phyloP scores from a whole-genome alignment of 35 echinoderm and acorn worm genomes.

The Anneissia japonica region DNA sequence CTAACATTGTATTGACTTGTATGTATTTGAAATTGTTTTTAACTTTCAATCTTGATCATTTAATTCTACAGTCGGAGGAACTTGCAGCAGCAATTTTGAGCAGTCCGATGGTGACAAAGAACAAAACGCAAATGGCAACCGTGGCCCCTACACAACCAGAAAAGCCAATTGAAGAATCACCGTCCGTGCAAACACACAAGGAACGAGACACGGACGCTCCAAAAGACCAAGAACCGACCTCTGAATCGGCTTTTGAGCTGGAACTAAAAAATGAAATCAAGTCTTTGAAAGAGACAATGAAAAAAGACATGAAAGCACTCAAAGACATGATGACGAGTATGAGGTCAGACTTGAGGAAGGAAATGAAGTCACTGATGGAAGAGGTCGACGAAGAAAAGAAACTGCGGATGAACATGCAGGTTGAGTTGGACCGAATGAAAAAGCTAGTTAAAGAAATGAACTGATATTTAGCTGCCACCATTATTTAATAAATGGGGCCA shows the following conservation, averaged over 20 bases:
- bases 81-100: neutral
- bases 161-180: neutral
- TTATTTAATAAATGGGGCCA: no score
- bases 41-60: no score
- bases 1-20: no score
- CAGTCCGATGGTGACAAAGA: neutral
- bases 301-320: neutral
- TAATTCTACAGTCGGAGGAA: neutral
- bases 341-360: neutral
- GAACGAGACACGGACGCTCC: no score
- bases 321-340: neutral
- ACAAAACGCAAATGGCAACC: neutral
- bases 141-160: neutral
- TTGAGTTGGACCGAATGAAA: neutral
- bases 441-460: neutral
- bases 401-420: constrained; percentile 15
- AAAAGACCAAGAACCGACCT: neutral
- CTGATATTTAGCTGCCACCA: neutral
- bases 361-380: neutral
- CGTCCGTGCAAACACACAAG: neutral
- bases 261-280: neutral
- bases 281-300: neutral
- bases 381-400: constrained; percentile 19
- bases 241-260: neutral
- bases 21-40: no score